Percentiles rank a stretch among this genome's conserved stretches.
Conservation (phyloP, 2,888 invertebrate genomes). For the Acrobasis consociella region DNA sequence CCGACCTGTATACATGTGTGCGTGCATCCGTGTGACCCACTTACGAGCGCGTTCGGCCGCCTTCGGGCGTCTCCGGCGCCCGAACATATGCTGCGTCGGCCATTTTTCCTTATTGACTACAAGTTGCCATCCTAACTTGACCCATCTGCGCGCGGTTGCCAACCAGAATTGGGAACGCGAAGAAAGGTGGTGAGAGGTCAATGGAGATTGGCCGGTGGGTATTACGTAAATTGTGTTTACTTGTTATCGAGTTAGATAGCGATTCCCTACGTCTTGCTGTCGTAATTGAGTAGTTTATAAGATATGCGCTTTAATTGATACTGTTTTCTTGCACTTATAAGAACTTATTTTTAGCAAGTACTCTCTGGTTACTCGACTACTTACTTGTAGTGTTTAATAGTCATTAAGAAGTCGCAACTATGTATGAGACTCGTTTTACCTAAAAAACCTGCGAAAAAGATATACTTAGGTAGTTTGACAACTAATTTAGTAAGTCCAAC, state of each 20-base stretch:
- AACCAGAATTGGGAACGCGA: slow-evolving; percentile 30
- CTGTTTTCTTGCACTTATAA: background rate
- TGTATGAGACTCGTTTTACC: no score
- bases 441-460: no score
- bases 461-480: no score
- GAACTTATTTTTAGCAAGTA: background rate
- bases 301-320: slow-evolving; percentile 1
- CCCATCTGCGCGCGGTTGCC: slow-evolving; percentile 35
- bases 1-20: slow-evolving; percentile 53
- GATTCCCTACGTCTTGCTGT: slow-evolving; percentile 35
- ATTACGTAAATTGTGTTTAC: slow-evolving; percentile 45
- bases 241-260: slow-evolving; percentile 42
- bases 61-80: slow-evolving; percentile 68
- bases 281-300: slow-evolving; percentile 14
- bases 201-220: slow-evolving; percentile 29
- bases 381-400: no score
- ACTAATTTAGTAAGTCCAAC: no score
- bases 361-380: no score
- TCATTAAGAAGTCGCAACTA: no score
- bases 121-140: slow-evolving; percentile 53
- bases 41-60: slow-evolving; percentile 71
- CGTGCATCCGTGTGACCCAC: slow-evolving; percentile 77
- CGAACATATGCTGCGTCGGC: slow-evolving; percentile 66
- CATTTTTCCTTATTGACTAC: slow-evolving; percentile 60
- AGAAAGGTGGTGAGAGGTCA: slow-evolving; percentile 36